Conservation (phyloP, 1,140 invertebrate species). For the Halesus radiatus region DNA sequence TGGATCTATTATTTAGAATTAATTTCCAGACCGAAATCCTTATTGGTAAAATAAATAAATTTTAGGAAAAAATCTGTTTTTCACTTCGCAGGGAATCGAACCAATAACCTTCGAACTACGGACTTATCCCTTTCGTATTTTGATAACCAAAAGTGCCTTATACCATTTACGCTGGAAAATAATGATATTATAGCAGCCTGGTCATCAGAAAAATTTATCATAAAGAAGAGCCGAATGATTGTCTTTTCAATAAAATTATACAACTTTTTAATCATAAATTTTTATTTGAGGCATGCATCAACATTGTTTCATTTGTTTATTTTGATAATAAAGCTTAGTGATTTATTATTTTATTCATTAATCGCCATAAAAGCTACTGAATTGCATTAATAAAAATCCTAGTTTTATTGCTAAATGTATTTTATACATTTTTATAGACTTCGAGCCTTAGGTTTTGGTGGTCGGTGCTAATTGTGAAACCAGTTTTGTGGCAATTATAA, state of each 20-base stretch:
- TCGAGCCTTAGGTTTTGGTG: background rate
- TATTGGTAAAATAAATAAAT: too few species aligned
- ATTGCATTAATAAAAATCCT: conserved; percentile 23
- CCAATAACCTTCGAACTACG: too few species aligned
- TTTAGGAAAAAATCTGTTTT: too few species aligned
- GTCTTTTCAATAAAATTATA: conserved; percentile 11
- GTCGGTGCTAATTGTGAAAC: conserved; percentile 53
- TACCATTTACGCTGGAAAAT: background rate
- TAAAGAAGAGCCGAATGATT: background rate
- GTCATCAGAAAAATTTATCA: too few species aligned
- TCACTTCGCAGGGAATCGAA: too few species aligned
- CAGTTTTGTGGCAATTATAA: conserved; percentile 49
- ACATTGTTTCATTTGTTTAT: conserved; percentile 33
- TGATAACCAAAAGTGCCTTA: too few species aligned
- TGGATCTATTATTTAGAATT: too few species aligned
- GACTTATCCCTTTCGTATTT: too few species aligned
- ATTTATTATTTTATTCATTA: conserved; percentile 37
- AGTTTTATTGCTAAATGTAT: conserved; percentile 21
- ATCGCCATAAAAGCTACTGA: conserved; percentile 38
- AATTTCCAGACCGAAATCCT: too few species aligned
- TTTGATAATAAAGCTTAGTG: conserved; percentile 13
- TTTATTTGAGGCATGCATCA: conserved; percentile 4
- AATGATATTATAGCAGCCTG: background rate
- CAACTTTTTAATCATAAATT: conserved; percentile 35
- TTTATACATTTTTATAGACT: conserved; percentile 1